A percentile compares a stretch with the other conserved stretches of the same genome.
phyloP scores from a whole-genome alignment of 2,888 invertebrate genomes.

The Bombylius major region DNA sequence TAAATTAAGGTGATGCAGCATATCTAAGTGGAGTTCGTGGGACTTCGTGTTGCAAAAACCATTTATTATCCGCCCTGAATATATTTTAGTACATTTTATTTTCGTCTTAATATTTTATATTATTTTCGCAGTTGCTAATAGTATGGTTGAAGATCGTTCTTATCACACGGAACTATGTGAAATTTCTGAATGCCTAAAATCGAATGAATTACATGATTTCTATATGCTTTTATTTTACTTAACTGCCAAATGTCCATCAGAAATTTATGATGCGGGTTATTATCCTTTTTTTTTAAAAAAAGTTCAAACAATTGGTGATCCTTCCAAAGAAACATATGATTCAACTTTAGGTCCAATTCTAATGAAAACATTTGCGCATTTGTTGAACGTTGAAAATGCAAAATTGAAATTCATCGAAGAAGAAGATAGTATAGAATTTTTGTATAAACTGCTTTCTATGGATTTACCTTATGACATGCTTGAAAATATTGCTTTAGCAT shows the following conservation, averaged over 20 bases:
- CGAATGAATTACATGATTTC: constrained; percentile 18
- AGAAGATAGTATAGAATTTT: constrained; percentile 21
- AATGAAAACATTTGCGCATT: constrained; percentile 28
- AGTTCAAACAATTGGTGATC: constrained; percentile 8
- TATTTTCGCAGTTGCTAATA: constrained; percentile 1
- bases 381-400: constrained; percentile 24
- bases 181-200: too few species aligned
- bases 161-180: too few species aligned
- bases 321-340: not conserved
- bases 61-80: too few species aligned
- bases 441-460: constrained; percentile 18
- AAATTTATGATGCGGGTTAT: constrained; percentile 23
- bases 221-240: constrained; percentile 27
- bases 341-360: constrained; percentile 14
- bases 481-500: constrained; percentile 21
- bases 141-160: not conserved
- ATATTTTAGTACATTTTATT: too few species aligned
- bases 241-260: constrained; percentile 22
- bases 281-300: constrained; percentile 25
- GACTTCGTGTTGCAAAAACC: too few species aligned
- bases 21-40: too few species aligned
- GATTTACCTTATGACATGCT: constrained; percentile 10
- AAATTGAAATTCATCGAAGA: constrained; percentile 10
- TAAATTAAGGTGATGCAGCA: too few species aligned
- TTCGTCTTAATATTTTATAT: too few species aligned